phyloP scores from a whole-genome alignment of 2,888 invertebrate genomes.

The Cistogaster globosa region DNA sequence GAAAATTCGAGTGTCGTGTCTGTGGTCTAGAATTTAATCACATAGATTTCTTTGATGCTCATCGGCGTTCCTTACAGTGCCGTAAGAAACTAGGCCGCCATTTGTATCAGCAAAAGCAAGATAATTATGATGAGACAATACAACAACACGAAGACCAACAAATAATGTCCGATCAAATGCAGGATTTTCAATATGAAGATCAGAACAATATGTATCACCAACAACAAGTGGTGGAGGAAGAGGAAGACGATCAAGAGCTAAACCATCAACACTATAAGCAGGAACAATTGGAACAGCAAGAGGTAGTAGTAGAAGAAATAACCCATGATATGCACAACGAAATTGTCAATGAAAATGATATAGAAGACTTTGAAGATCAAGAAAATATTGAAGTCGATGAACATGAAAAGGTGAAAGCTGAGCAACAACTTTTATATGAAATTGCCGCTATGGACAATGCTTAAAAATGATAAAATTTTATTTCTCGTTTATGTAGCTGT shows the following conservation, averaged over 20 bases:
- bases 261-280: conserved; percentile 50
- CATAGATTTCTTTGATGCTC: conserved; percentile 70
- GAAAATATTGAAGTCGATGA: conserved; percentile 65
- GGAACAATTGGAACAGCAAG: conserved; percentile 64
- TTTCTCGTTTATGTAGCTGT: neutral
- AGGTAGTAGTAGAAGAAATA: conserved; percentile 66
- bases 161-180: conserved; percentile 19
- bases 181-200: conserved; percentile 54
- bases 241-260: conserved; percentile 13
- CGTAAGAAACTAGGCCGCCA: conserved; percentile 65
- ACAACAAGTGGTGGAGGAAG: conserved; percentile 22
- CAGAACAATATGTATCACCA: conserved; percentile 49
- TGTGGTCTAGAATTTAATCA: conserved; percentile 69
- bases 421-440: conserved; percentile 66
- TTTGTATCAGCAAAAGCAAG: conserved; percentile 61
- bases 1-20: conserved; percentile 64
- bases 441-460: conserved; percentile 69
- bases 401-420: conserved; percentile 67
- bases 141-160: conserved; percentile 38
- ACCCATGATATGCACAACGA: conserved; percentile 67
- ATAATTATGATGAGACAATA: conserved; percentile 41
- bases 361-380: conserved; percentile 59
- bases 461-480: neutral
- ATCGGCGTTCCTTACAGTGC: conserved; percentile 67
- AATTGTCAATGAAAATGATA: conserved; percentile 57